phyloP scores from a whole-genome alignment of 2,888 invertebrate genomes.

The Cheilosia grossa region DNA sequence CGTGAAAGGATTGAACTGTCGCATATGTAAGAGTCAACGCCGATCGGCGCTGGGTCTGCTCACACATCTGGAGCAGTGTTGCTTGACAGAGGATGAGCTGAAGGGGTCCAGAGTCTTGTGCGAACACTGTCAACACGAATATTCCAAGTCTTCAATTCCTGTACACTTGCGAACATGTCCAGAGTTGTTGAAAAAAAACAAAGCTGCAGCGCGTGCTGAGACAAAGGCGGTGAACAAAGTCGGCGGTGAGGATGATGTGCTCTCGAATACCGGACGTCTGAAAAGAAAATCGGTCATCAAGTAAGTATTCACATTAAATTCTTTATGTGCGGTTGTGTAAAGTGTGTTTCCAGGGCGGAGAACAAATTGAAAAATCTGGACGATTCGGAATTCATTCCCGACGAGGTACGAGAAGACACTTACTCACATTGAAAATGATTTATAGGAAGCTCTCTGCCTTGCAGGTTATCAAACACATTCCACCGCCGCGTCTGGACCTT shows the following conservation, averaged over 20 bases:
- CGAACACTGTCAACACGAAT: constrained; percentile 77
- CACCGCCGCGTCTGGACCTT: constrained; percentile 11
- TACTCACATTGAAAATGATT: not conserved
- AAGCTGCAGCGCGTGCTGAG: not conserved
- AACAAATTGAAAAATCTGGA: constrained; percentile 78
- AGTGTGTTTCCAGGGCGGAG: constrained; percentile 78
- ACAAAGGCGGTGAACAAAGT: not conserved
- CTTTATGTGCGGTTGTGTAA: not conserved
- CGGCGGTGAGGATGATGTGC: constrained; percentile 15
- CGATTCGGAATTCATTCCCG: constrained; percentile 50
- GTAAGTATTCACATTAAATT: constrained; percentile 70
- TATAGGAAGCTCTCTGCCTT: not conserved
- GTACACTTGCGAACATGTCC: constrained; percentile 77
- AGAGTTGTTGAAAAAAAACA: constrained; percentile 34
- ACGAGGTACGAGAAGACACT: constrained; percentile 37
- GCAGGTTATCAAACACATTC: constrained; percentile 54
- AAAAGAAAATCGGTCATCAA: constrained; percentile 80
- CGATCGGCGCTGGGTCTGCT: constrained; percentile 79
- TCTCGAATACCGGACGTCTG: constrained; percentile 78
- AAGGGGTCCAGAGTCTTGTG: constrained; percentile 76
- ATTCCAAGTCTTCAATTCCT: constrained; percentile 71
- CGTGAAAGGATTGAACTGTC: constrained; percentile 78
- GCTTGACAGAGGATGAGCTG: constrained; percentile 70
- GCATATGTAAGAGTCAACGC: constrained; percentile 78
- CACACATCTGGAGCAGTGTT: constrained; percentile 79